A percentile compares a stretch with the other conserved stretches of the same genome.
Evolutionary conservation across 2,113 vertebrate species (phyloP).

Genomic region (Hymenochirus boettgeri): DNA sequence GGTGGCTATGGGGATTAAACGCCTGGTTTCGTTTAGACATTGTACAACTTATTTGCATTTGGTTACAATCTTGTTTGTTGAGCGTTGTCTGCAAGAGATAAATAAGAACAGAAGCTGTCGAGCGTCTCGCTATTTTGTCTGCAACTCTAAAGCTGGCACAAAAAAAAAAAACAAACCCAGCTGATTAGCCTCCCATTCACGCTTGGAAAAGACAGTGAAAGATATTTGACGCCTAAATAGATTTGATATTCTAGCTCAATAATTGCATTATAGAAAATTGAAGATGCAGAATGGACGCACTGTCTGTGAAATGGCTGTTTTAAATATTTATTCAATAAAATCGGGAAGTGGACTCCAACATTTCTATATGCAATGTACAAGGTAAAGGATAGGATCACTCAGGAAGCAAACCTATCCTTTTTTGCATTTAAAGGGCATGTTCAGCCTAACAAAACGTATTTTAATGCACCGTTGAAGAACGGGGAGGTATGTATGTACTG

Average conservation of each 20-base stretch:
- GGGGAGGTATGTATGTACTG: too few relatives aligned
- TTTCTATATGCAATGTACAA: too few relatives aligned
- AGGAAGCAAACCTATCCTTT: too few relatives aligned
- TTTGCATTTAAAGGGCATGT: too few relatives aligned
- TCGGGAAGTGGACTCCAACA: too few relatives aligned
- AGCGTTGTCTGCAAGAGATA: conserved; percentile 14
- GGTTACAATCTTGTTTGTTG: conserved; percentile 22
- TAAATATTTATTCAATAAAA: background rate
- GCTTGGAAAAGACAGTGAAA: background rate
- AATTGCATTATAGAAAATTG: background rate
- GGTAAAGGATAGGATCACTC: too few relatives aligned
- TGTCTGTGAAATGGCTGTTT: background rate
- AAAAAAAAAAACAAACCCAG: too few relatives aligned
- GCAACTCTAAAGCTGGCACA: conserved; percentile 10
- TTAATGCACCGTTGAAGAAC: too few relatives aligned
- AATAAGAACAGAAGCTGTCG: conserved; percentile 3
- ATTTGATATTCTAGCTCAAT: background rate
- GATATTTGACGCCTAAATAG: background rate
- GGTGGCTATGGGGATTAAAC: conserved; percentile 35
- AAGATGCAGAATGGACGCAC: background rate
- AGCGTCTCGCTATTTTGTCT: background rate
- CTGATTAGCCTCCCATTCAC: background rate
- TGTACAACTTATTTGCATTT: conserved; percentile 30
- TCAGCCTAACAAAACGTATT: too few relatives aligned
- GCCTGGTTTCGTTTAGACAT: background rate